Evolutionary conservation across 1,140 invertebrate genomes (phyloP), one percentile per base, ranked within the genome.

Genomic region (Musca domestica): DNA sequence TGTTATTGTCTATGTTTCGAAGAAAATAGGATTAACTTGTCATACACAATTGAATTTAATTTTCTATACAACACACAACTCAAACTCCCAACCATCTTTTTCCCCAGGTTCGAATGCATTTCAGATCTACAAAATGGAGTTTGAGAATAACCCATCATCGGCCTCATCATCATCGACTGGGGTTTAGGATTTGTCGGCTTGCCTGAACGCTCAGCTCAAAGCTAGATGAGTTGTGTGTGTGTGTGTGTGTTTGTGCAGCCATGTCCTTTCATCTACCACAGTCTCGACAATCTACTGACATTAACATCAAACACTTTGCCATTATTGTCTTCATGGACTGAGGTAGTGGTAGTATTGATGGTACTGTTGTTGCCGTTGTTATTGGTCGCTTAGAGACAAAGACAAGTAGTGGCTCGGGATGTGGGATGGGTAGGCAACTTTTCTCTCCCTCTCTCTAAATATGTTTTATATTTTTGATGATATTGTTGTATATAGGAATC

Each of bases 21-120:
- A 61, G 56, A 76, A 74, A 77, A 77, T 77, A 77, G 76, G 76
- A 77, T 77, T 77, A 77, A 77, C 76, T 77, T 77, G 76, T 77
- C 76, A 77, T 61, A 61, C 76, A 77, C 76, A 77, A 77, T 77
- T 77, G 76, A 77, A 77, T 77, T 77, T 77, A 77, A 77, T 77
- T 77, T 41, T 41, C 34, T 41, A 41, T 41, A 41, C 34, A 41
- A 12, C 4, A 41, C 34, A 5, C 5, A 41, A 41, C 34, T 41
- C 34, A 5, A 41, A 41, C 10, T 41, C 5, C 2, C 34, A 5
- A 41, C n/a, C n/a, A n/a, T n/a, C n/a, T n/a, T n/a, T n/a, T n/a
- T n/a, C n/a, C n/a, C n/a, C n/a, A 41, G 12, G 34, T 12, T 41
- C 34, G 34, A 41, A 5, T 41, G 10, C 34, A 41, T 41, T 41